These are phyloP conservation scores for Ophonus ardosiacus DNA, from an alignment of 2,888 invertebrate genomes.

Conservation along the genomic window DNA sequence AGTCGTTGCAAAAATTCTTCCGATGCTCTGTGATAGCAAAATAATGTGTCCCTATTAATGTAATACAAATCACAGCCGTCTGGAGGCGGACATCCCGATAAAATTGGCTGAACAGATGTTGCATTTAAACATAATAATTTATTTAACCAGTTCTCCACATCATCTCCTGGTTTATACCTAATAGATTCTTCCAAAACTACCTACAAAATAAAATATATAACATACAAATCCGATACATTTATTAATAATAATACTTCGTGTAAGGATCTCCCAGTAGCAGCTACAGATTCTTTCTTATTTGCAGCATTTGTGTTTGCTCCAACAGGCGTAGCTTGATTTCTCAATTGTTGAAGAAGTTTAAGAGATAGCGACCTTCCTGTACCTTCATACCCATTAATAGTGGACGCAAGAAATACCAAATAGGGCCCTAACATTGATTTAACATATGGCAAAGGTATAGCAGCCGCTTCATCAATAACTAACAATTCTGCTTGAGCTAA, in stretches of 20 bases:
- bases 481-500: conserved; percentile 96
- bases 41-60: conserved; percentile 94
- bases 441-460: conserved; percentile 96
- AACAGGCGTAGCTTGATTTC: conserved; percentile 79
- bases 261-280: conserved; percentile 77
- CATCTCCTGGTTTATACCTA: conserved; percentile 91
- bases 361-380: conserved; percentile 97
- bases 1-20: conserved; percentile 94
- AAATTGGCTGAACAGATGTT: conserved; percentile 81
- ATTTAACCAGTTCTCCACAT: conserved; percentile 94
- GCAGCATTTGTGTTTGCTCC: conserved; percentile 77
- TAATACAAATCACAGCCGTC: conserved; percentile 92
- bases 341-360: conserved; percentile 94
- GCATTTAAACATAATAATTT: conserved; percentile 94
- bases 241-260: conserved; percentile 75
- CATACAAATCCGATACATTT: neutral
- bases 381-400: conserved; percentile 98
- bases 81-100: conserved; percentile 92
- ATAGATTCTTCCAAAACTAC: conserved; percentile 95
- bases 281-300: conserved; percentile 74
- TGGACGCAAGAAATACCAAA: conserved; percentile 96
- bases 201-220: conserved; percentile 73
- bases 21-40: conserved; percentile 96
- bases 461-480: conserved; percentile 99
- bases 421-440: conserved; percentile 94